A percentile compares a stretch with the other conserved stretches of the same genome.
Conservation (phyloP, 2,113 vertebrate species). For the Hyla sarda region DNA sequence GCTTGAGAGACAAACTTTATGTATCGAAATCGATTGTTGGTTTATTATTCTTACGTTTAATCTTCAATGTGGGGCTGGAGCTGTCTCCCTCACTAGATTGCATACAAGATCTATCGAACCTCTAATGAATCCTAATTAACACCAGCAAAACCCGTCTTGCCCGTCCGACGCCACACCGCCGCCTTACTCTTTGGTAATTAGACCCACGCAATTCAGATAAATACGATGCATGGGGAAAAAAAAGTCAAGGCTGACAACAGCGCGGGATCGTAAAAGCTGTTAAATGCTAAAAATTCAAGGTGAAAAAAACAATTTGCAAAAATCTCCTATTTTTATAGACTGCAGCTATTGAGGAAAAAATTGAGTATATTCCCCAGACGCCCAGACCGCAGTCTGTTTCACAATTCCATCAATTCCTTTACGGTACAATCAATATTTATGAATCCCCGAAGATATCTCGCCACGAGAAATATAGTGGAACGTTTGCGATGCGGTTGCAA, state of each 20-base stretch:
- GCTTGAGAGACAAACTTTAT: not conserved
- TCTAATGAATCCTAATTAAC: slow-evolving; percentile 55
- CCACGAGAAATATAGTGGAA: slow-evolving; percentile 86
- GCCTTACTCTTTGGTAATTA: slow-evolving; percentile 12
- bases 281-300: slow-evolving; percentile 87
- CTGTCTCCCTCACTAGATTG: slow-evolving; percentile 19
- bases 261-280: slow-evolving; percentile 79
- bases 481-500: slow-evolving; percentile 77
- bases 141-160: not conserved
- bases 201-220: not conserved
- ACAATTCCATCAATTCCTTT: slow-evolving; percentile 94
- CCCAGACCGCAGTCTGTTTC: slow-evolving; percentile 81
- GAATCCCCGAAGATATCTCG: slow-evolving; percentile 94
- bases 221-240: slow-evolving; percentile 49
- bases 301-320: slow-evolving; percentile 85
- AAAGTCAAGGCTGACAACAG: slow-evolving; percentile 68
- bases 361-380: slow-evolving; percentile 88
- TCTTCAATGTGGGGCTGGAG: slow-evolving; percentile 11
- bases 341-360: slow-evolving; percentile 88
- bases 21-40: slow-evolving; percentile 40
- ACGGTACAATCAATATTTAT: slow-evolving; percentile 99
- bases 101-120: slow-evolving; percentile 41
- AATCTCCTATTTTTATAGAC: slow-evolving; percentile 90
- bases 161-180: not conserved
- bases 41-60: slow-evolving; percentile 55